Evolutionary conservation across 2,888 invertebrate species (phyloP), one percentile per base, ranked within the genome.

Genomic region (Oscheius myriophilus): DNA sequence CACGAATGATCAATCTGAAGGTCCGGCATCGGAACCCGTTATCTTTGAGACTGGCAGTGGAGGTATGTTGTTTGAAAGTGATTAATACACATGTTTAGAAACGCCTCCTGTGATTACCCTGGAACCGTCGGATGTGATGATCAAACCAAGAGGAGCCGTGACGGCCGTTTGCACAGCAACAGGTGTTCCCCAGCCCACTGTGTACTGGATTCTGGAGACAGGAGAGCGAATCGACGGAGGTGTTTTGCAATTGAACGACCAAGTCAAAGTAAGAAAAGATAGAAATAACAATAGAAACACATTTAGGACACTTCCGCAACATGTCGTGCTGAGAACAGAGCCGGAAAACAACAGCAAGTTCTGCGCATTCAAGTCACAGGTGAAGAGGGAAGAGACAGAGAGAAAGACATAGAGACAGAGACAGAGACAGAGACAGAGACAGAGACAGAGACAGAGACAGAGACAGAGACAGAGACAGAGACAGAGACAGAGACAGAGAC

Each of bases 1-100:
- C 0, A 84, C 81, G n/a, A 86, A 86, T 51, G 86, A 86, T 68
- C 75, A 82, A 42, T 81, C 79, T 2, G 86, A 86, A 69, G 86
- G 86, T 18, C 86, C 86, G 0, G 80, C 82, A 14, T 82, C 82
- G 25, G 83, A 79, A 11, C 70, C 79, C n/a, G 57, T 73, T 16
- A 59, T 67, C 1, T 85, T 86, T 63, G 76, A 76, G 21, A 86
- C 84, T 39, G 85, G 84, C 45, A 82, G 79, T 68, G 85, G 85
- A 61, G 80, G 77, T 78, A 45, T 18, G 12, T 2, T 11, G 42
- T 43, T n/a, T 23, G 2, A 59, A 61, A 4, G n/a, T 11, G 7
- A 2, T 11, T 6, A 52, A 11, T 1, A 14, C 14, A 18, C 12
- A 11, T 2, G 59, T 75, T 23, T 64, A 78, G 84, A 85, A 65